Evolutionary conservation across 2,113 vertebrate species (phyloP).

Genomic region (Ciconia maguari): DNA sequence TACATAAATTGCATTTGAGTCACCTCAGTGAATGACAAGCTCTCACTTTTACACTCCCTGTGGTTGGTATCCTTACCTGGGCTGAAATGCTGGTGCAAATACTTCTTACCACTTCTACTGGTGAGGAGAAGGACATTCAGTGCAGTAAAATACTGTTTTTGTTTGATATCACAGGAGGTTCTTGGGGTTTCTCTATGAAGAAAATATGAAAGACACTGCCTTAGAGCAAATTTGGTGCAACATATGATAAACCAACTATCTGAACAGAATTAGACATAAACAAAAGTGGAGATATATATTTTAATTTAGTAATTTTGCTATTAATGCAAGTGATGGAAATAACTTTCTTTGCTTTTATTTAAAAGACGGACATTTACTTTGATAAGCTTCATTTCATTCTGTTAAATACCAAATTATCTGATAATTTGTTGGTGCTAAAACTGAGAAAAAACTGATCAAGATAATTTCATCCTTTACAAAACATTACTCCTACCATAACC

Average conservation of each 20-base stretch:
- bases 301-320: neutral
- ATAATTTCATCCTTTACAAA: neutral
- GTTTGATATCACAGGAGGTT: neutral
- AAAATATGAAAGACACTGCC: neutral
- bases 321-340: neutral
- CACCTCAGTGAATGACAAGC: neutral
- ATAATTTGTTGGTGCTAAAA: neutral
- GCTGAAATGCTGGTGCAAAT: neutral
- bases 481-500: neutral
- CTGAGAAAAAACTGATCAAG: neutral
- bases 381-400: neutral
- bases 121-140: neutral
- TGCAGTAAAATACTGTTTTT: neutral
- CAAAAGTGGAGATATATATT: neutral
- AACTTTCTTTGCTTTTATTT: neutral
- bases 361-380: neutral
- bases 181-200: neutral
- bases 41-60: neutral
- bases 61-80: neutral
- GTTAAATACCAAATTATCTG: neutral
- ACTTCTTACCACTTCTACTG: neutral
- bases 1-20: neutral
- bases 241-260: neutral
- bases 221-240: neutral
- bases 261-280: neutral